These are phyloP conservation scores for Callaeas wilsoni DNA, from an alignment of 2,113 vertebrate species.

Conservation along the genomic window DNA sequence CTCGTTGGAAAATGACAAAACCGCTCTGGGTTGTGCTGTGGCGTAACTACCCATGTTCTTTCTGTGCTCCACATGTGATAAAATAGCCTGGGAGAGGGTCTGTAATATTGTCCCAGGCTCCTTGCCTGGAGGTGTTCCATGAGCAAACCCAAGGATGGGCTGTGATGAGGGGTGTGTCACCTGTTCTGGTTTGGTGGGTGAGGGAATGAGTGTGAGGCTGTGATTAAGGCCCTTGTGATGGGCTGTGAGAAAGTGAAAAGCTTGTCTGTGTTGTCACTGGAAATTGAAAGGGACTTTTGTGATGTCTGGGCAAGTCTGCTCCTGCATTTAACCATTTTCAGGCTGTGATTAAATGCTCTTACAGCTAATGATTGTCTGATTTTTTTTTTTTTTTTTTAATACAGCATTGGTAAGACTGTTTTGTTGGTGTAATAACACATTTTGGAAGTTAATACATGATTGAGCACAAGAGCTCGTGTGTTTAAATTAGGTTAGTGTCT, in stretches of 20 bases:
- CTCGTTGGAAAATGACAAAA: not conserved
- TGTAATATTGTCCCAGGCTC: not conserved
- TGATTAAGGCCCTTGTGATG: not conserved
- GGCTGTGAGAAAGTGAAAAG: not conserved
- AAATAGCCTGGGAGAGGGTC: not conserved
- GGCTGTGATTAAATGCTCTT: not conserved
- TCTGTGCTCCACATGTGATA: not conserved
- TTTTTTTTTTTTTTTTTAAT: not conserved
- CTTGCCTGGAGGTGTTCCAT: not conserved
- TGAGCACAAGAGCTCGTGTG: not conserved
- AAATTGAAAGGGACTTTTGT: not conserved
- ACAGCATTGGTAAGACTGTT: not conserved
- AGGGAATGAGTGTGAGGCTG: not conserved
- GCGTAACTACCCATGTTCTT: not conserved
- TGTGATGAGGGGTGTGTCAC: not conserved
- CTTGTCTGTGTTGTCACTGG: not conserved
- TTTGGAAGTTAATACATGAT: not conserved
- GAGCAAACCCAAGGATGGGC: not conserved
- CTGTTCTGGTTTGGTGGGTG: not conserved
- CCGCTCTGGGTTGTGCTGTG: not conserved
- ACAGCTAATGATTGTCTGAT: not conserved
- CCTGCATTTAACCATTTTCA: not conserved
- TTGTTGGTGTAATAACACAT: not conserved
- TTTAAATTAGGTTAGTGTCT: not conserved
- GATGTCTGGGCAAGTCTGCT: not conserved